A percentile compares a stretch with the other conserved stretches of the same genome.
These are phyloP conservation scores for Apostichopus japonicus DNA, from an alignment of 35 echinoderm and acorn worm genomes.

Conservation along the genomic window DNA sequence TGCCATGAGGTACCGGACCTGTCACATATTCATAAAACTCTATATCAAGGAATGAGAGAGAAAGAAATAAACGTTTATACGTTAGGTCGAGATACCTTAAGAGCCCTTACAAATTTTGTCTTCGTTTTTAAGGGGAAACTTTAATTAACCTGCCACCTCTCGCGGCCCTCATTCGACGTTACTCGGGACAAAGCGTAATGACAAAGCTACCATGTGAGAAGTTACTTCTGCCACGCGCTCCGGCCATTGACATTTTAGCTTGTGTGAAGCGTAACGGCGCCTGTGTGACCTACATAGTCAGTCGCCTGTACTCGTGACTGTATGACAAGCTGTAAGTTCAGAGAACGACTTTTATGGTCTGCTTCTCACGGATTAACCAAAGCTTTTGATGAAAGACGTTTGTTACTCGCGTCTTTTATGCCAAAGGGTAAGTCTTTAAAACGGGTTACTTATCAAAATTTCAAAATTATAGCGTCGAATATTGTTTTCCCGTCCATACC, in stretches of 20 bases:
- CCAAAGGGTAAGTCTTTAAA: not conserved
- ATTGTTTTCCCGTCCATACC: too few species aligned
- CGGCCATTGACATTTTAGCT: not conserved
- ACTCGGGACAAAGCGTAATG: not conserved
- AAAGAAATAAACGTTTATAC: not conserved
- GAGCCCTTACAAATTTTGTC: not conserved
- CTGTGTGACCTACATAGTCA: conserved; percentile 5
- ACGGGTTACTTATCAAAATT: not conserved
- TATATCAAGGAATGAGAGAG: not conserved
- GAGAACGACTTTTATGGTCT: not conserved
- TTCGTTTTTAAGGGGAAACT: not conserved
- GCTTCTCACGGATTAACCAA: too few species aligned
- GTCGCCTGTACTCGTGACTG: not conserved
- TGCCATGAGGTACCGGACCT: not conserved
- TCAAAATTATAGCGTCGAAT: not conserved
- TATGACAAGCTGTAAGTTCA: not conserved
- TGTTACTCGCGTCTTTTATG: not conserved
- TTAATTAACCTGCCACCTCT: not conserved
- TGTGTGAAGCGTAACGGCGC: not conserved
- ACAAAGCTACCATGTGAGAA: not conserved
- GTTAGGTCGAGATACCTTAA: not conserved
- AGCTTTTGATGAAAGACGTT: not conserved
- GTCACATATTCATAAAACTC: not conserved
- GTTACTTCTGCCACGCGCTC: not conserved
- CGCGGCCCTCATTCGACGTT: not conserved